Evolutionary conservation across 2,797 vertebrate species (phyloP).

Genomic region (Spea hammondii): DNA sequence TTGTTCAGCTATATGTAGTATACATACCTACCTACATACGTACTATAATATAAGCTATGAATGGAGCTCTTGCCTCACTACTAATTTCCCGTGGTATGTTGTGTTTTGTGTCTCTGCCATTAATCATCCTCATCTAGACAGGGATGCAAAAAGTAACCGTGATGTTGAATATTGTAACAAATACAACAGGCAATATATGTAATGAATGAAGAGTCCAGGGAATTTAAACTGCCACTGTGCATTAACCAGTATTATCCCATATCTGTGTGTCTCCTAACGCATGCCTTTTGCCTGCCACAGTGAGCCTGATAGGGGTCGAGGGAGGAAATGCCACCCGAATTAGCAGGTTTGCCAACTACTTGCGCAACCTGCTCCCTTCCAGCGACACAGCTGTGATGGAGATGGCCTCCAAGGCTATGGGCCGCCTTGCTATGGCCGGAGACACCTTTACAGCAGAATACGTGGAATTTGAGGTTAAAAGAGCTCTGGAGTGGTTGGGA

Average conservation of each 20-base stretch:
- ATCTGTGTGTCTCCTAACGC: background rate
- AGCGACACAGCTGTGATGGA: constrained; percentile 96
- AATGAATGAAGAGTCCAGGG: background rate
- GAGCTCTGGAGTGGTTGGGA: constrained; percentile 96
- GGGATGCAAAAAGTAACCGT: too few relatives aligned
- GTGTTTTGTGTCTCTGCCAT: too few relatives aligned
- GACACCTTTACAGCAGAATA: constrained; percentile 98
- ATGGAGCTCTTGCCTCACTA: too few relatives aligned
- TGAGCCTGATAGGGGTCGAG: constrained; percentile 95
- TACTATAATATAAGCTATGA: too few relatives aligned
- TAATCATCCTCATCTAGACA: too few relatives aligned
- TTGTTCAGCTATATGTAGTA: too few relatives aligned
- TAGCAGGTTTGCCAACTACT: constrained; percentile 95
- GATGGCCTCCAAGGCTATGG: constrained; percentile 98
- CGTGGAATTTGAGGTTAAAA: constrained; percentile 97
- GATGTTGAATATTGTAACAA: too few relatives aligned
- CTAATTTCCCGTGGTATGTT: too few relatives aligned
- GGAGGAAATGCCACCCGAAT: constrained; percentile 96
- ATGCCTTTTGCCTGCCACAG: constrained; percentile 62
- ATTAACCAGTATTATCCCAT: background rate
- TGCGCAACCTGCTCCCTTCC: constrained; percentile 94
- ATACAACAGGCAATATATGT: too few relatives aligned
- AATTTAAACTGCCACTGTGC: background rate
- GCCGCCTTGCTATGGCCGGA: constrained; percentile 93
- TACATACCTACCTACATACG: too few relatives aligned